Evolutionary conservation across 2,113 vertebrate genomes (phyloP), one percentile per base, ranked within the genome.

Genomic region (Syngnathus scovelli): DNA sequence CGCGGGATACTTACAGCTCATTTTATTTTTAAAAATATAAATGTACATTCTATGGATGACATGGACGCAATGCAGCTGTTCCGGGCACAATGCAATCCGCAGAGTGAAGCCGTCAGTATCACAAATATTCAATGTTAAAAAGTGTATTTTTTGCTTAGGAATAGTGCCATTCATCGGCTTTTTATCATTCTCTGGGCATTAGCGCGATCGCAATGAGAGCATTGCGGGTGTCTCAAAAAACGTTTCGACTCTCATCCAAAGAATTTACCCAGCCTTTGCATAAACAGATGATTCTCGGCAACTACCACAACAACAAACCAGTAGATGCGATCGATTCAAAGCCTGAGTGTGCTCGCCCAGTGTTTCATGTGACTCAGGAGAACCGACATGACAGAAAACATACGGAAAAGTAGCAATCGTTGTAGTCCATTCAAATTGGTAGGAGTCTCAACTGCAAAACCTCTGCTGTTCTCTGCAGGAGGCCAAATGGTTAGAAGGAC

Each of bases 21-120:
- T 2, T 41, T 23, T 44, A 1, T 21, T 6, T 62, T 27, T 6
- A 62, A 4, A 18, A 27, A 15, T 61, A 4, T 13, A 27, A 62
- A 44, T 46, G 21, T 9, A 36, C 27, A 58, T 1, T 21, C 43
- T 21, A 13, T 16, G 21, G 38, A 2, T 21, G 27, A 49, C 33
- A 43, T 56, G 65, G 52, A 56, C 49, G 9, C 21, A 1, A 13
- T 27, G 21, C 52, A 67, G 38, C n/a, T 18, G 37, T 21, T 67
- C 38, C 38, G 18, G 52, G 37, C 56, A 16, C 52, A 56, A 12
- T 69, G 88, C 46, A 39, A 41, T n/a, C 27, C 59, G 54, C 36
- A 60, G 23, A 74, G 64, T 10, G 75, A 84, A 19, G 79, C 79
- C 55, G 90, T 91, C 39, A 82, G 81, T 79, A 62, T 21, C 6